These are phyloP conservation scores for Delphinapterus leucas DNA, from an alignment of 2,113 vertebrate genomes.

Conservation along the genomic window DNA sequence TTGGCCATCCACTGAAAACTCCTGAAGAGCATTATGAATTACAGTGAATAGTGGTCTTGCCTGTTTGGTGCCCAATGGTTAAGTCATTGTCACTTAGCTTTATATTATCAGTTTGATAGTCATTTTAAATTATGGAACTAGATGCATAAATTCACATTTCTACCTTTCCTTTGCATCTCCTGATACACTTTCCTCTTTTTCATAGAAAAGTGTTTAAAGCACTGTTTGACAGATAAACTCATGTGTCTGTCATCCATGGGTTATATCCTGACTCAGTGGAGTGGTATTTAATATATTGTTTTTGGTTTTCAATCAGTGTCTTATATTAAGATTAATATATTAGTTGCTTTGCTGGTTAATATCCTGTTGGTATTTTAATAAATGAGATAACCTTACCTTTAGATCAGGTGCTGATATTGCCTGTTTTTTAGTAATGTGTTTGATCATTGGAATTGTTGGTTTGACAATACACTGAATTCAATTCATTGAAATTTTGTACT, in stretches of 20 bases:
- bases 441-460: conserved; percentile 12
- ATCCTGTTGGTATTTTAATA: conserved; percentile 79
- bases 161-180: conserved; percentile 26
- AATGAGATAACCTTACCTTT: conserved; percentile 79
- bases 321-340: conserved; percentile 86
- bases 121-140: conserved; percentile 38
- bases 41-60: background rate
- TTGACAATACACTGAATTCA: conserved; percentile 24
- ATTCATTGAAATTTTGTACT: conserved; percentile 31
- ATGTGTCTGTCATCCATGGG: background rate
- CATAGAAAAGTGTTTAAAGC: conserved; percentile 37
- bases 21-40: background rate
- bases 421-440: conserved; percentile 64
- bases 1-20: background rate
- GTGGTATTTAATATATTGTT: conserved; percentile 67
- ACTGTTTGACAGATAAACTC: conserved; percentile 23
- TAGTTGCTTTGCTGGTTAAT: conserved; percentile 76
- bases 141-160: conserved; percentile 39
- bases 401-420: conserved; percentile 69
- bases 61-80: background rate
- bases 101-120: background rate
- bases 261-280: conserved; percentile 45
- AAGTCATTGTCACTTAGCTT: conserved; percentile 28
- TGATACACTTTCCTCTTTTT: background rate
- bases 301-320: conserved; percentile 78